A percentile compares a stretch with the other conserved stretches of the same genome.
phyloP scores from a whole-genome alignment of 2,888 invertebrate species.

The Beris chalybata region DNA sequence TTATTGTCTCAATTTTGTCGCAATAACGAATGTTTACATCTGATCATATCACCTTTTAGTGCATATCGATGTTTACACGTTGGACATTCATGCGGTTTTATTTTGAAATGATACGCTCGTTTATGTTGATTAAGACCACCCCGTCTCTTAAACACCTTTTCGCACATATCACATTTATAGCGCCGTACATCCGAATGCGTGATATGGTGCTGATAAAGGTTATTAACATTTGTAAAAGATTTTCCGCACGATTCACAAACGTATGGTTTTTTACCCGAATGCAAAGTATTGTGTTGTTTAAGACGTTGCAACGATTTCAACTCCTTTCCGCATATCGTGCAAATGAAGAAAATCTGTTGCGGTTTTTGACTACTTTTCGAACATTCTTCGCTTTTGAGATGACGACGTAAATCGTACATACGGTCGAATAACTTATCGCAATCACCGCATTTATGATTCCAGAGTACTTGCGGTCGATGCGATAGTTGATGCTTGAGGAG shows the following conservation, averaged over 20 bases:
- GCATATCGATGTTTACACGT: constrained; percentile 52
- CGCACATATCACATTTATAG: constrained; percentile 47
- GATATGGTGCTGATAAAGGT: constrained; percentile 52
- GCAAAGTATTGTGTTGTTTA: constrained; percentile 34
- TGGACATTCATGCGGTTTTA: constrained; percentile 52
- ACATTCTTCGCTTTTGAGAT: constrained; percentile 35
- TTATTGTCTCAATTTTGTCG: constrained; percentile 17
- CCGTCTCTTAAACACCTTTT: constrained; percentile 51
- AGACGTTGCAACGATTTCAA: constrained; percentile 36
- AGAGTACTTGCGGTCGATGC: constrained; percentile 35
- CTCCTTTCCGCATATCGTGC: constrained; percentile 37
- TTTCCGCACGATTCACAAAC: constrained; percentile 40
- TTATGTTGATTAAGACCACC: constrained; percentile 54
- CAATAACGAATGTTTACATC: constrained; percentile 52
- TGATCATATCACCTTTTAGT: constrained; percentile 53
- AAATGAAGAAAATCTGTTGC: constrained; percentile 36
- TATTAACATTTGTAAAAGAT: constrained; percentile 39
- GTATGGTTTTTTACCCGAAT: constrained; percentile 36
- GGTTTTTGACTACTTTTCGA: neutral
- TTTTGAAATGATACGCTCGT: constrained; percentile 52
- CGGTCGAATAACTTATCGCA: constrained; percentile 40
- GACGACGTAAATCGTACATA: constrained; percentile 40
- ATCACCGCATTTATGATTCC: constrained; percentile 42
- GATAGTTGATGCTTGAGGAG: constrained; percentile 30
- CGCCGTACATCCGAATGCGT: constrained; percentile 51